Percentiles rank a stretch among this genome's conserved stretches.
Evolutionary conservation across 2,888 invertebrate species (phyloP).

Genomic region (Crepidodera aurea): DNA sequence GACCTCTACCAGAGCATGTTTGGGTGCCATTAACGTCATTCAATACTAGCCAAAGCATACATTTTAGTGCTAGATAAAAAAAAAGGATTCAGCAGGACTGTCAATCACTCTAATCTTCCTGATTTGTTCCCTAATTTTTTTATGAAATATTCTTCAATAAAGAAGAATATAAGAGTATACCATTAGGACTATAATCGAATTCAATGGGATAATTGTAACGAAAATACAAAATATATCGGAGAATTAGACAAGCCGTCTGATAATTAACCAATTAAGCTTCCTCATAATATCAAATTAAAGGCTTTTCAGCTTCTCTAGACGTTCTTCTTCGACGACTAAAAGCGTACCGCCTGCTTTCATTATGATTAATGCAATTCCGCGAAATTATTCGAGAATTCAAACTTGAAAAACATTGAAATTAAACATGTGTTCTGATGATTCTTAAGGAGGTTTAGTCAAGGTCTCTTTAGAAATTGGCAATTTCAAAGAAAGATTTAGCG

Average conservation of each 20-base stretch:
- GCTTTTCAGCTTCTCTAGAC: constrained; percentile 28
- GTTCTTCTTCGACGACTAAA: constrained; percentile 16
- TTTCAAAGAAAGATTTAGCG: no score
- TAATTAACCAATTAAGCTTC: constrained; percentile 33
- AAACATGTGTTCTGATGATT: constrained; percentile 11
- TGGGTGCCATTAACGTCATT: no score
- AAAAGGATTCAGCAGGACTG: no score
- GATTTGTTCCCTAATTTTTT: no score
- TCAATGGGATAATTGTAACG: constrained; percentile 31
- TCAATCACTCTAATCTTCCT: no score
- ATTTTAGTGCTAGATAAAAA: no score
- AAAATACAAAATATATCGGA: constrained; percentile 32
- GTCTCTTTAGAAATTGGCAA: no score
- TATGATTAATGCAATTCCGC: constrained; percentile 30
- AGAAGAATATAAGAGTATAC: no score
- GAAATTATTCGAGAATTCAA: constrained; percentile 20
- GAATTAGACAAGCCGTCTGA: constrained; percentile 30
- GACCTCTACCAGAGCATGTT: no score
- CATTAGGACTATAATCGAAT: background rate
- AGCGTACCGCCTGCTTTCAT: constrained; percentile 22
- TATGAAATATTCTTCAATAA: no score
- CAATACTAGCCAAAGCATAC: no score
- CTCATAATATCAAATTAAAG: constrained; percentile 30
- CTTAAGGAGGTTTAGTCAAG: no score
- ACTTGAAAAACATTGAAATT: constrained; percentile 10